Conservation (phyloP, 2,113 vertebrate genomes). For the Etheostoma spectabile region DNA sequence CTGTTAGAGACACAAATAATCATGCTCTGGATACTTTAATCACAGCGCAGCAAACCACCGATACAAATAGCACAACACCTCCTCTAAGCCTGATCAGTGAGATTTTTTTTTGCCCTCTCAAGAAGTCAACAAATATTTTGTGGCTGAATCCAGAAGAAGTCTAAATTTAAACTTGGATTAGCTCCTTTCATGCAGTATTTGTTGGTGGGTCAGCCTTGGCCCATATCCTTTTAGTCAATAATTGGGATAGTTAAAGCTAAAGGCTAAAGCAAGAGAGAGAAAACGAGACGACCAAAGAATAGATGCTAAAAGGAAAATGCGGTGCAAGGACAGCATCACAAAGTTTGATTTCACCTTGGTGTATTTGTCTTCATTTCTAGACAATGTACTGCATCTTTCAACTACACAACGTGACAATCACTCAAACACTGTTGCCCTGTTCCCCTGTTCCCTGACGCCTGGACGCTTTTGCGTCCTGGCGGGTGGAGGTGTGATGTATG, state of each 20-base stretch:
- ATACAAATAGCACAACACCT: conserved; percentile 29
- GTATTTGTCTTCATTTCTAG: conserved; percentile 40
- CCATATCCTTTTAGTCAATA: background rate
- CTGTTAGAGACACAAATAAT: conserved; percentile 27
- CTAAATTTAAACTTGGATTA: conserved; percentile 38
- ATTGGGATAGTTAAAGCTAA: background rate
- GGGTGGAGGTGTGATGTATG: conserved; percentile 60
- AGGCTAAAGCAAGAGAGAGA: background rate
- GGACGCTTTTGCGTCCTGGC: conserved; percentile 1
- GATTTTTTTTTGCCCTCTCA: background rate
- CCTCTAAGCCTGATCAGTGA: background rate
- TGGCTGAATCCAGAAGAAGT: conserved; percentile 12
- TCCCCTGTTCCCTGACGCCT: conserved; percentile 6
- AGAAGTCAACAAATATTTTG: conserved; percentile 11
- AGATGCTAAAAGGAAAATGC: background rate
- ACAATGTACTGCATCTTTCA: conserved; percentile 9
- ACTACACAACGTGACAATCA: conserved; percentile 1
- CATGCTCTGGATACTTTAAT: conserved; percentile 19
- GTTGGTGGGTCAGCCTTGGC: background rate
- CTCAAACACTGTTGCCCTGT: conserved; percentile 36
- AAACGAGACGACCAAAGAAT: background rate
- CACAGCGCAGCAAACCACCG: background rate
- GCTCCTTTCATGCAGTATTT: background rate
- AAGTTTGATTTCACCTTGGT: background rate
- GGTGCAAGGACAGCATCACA: background rate